Conservation (phyloP, 2,888 invertebrate species). For the Uropetala carovei region DNA sequence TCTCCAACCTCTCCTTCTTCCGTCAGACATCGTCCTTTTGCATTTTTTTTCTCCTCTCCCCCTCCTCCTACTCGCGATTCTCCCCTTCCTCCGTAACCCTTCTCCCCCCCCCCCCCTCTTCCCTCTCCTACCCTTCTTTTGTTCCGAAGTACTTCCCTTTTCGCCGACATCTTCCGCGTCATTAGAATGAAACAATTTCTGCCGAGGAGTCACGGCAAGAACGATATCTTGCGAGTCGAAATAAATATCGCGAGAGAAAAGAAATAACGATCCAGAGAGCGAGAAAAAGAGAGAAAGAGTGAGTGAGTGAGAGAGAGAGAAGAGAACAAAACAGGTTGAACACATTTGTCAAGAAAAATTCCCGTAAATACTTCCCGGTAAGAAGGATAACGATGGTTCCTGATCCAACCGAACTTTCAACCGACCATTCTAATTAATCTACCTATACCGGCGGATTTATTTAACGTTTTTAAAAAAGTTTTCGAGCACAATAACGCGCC, state of each 20-base stretch:
- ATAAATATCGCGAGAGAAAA: neutral
- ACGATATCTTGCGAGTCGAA: neutral
- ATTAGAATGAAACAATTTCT: constrained; percentile 23
- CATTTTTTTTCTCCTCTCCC: neutral
- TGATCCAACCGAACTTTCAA: no score
- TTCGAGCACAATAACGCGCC: neutral
- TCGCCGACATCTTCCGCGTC: neutral
- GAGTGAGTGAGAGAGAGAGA: no score
- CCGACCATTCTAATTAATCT: neutral
- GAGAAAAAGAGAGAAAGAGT: no score
- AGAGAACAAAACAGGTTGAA: neutral
- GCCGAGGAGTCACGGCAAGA: neutral
- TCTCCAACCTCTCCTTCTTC: neutral
- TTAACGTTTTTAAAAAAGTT: neutral
- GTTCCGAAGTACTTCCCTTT: neutral
- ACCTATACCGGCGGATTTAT: neutral
- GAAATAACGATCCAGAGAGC: neutral
- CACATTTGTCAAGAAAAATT: neutral
- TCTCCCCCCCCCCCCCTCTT: neutral
- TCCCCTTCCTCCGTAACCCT: neutral
- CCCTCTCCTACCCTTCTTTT: neutral
- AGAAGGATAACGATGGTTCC: no score
- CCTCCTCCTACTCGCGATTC: no score
- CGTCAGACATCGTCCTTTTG: neutral
- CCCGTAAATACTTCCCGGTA: no score